Evolutionary conservation across 2,113 vertebrate species (phyloP).

Genomic region (Stictonetta naevosa): DNA sequence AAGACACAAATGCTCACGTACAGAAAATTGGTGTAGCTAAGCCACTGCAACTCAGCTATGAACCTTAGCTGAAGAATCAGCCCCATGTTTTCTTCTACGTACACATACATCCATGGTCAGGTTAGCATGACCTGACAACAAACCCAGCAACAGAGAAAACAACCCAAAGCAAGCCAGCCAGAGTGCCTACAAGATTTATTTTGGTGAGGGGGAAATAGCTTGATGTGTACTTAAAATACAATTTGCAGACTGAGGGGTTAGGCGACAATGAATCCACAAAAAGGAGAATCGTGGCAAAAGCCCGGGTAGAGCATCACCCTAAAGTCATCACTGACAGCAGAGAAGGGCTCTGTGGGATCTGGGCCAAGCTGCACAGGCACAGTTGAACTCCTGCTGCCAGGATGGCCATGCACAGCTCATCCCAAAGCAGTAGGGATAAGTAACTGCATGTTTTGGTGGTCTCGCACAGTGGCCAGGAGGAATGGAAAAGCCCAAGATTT

Average conservation of each 20-base stretch:
- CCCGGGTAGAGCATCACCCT: neutral
- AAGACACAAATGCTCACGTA: neutral
- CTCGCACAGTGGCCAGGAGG: neutral
- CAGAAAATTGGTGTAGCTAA: neutral
- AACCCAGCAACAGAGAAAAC: neutral
- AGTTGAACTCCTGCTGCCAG: neutral
- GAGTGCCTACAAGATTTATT: neutral
- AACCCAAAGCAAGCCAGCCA: neutral
- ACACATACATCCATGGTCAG: slow-evolving; percentile 21
- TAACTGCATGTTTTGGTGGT: neutral
- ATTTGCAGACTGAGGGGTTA: neutral
- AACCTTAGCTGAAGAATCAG: neutral
- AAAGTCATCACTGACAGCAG: neutral
- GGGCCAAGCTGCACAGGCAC: accelerated
- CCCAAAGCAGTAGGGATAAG: neutral
- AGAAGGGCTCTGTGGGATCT: neutral
- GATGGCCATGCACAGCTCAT: accelerated
- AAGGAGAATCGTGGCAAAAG: neutral
- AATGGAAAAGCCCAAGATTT: slow-evolving; percentile 25
- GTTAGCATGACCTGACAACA: slow-evolving; percentile 57
- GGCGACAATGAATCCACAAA: neutral
- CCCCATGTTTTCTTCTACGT: neutral
- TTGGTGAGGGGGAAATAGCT: neutral
- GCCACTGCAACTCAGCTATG: neutral
- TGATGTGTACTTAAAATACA: neutral